Evolutionary conservation across 2,113 vertebrate genomes (phyloP).

Genomic region (Regulus satrapa): DNA sequence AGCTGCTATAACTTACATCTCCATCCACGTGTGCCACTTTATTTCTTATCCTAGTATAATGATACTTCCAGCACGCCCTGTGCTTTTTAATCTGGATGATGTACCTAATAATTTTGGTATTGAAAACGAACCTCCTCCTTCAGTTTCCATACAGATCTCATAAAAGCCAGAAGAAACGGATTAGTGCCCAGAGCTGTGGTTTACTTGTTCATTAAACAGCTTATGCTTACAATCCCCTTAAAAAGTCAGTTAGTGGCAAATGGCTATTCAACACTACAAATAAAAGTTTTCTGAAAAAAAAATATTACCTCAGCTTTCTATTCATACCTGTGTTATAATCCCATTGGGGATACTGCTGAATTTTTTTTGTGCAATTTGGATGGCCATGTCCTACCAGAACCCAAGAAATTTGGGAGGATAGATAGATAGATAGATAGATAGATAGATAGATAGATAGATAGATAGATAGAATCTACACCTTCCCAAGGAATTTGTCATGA

Average conservation of each 20-base stretch:
- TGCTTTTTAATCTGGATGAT: constrained; percentile 29
- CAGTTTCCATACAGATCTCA: neutral
- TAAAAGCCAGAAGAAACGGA: constrained; percentile 37
- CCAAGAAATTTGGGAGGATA: neutral
- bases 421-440: too few relatives aligned
- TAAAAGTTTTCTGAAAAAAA: neutral
- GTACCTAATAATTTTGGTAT: neutral
- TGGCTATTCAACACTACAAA: constrained; percentile 29
- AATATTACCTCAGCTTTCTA: neutral
- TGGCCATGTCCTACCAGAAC: neutral
- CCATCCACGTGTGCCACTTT: neutral
- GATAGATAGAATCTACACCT: neutral
- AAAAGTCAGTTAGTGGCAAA: constrained; percentile 52
- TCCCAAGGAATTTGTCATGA: neutral
- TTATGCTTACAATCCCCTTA: constrained; percentile 31
- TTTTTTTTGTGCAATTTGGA: neutral
- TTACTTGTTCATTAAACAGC: constrained; percentile 44
- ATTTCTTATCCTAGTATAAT: neutral
- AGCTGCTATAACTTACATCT: neutral
- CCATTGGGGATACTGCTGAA: neutral
- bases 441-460: too few relatives aligned
- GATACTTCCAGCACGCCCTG: neutral
- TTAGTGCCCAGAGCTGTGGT: constrained; percentile 37
- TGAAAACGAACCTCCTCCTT: constrained; percentile 8
- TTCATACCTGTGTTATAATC: neutral